Percentiles rank a stretch among this genome's conserved stretches.
Conservation (phyloP, 1,140 invertebrate genomes). For the Apocrypta bakeri region DNA sequence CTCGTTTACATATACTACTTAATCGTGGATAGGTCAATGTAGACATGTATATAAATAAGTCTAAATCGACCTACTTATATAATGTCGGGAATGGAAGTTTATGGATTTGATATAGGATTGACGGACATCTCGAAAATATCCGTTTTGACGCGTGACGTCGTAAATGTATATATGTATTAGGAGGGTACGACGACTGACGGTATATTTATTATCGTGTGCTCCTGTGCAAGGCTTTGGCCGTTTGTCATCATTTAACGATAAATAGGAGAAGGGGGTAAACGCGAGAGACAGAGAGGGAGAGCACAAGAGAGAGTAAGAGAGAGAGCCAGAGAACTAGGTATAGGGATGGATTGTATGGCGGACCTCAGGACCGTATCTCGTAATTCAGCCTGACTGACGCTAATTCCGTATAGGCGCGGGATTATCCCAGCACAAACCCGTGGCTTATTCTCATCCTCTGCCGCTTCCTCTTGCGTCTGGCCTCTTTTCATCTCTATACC, state of each 20-base stretch:
- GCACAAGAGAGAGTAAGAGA: background rate
- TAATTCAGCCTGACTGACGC: constrained; percentile 50
- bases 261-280: constrained; percentile 19
- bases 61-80: no score
- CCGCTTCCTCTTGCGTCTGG: constrained; percentile 10
- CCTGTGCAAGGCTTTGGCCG: constrained; percentile 20
- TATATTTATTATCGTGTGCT: constrained; percentile 38
- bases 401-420: constrained; percentile 48
- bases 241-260: constrained; percentile 50
- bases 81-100: no score
- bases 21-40: no score
- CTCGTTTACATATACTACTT: no score
- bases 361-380: constrained; percentile 18
- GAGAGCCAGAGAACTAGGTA: background rate
- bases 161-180: background rate
- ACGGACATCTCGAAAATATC: background rate
- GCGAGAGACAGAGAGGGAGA: background rate
- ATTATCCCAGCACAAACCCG: constrained; percentile 43
- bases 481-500: constrained; percentile 12
- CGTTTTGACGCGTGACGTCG: background rate
- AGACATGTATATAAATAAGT: no score
- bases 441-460: constrained; percentile 36
- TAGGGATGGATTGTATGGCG: background rate
- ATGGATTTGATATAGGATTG: background rate
- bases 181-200: background rate